Conservation (phyloP, 2,888 invertebrate species). For the Electrophaes corylata region DNA sequence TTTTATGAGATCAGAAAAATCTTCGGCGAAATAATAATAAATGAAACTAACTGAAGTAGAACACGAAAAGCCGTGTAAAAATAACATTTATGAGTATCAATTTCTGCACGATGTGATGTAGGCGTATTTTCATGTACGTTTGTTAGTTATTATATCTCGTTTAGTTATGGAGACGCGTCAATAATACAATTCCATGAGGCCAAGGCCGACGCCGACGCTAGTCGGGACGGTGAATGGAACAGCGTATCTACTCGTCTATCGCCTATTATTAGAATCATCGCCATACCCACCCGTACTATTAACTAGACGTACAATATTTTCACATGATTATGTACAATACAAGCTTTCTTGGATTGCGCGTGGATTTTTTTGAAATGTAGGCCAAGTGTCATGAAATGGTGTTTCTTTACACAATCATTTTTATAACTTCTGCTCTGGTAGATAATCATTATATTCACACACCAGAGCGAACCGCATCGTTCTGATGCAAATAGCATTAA, state of each 20-base stretch:
- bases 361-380: neutral
- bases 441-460: neutral
- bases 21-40: slow-evolving; percentile 19
- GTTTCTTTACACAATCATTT: neutral
- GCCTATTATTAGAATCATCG: slow-evolving; percentile 68
- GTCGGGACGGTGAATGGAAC: slow-evolving; percentile 67
- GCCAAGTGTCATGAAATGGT: neutral
- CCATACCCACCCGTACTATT: slow-evolving; percentile 48
- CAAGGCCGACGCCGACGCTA: slow-evolving; percentile 65
- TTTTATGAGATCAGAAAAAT: slow-evolving; percentile 7
- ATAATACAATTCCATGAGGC: slow-evolving; percentile 66
- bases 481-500: slow-evolving; percentile 1
- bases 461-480: neutral
- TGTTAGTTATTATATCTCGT: slow-evolving; percentile 41
- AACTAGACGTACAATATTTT: slow-evolving; percentile 15
- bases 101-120: slow-evolving; percentile 36
- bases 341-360: neutral
- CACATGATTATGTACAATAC: neutral
- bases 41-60: slow-evolving; percentile 25
- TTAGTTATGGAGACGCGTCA: slow-evolving; percentile 55
- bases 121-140: slow-evolving; percentile 37
- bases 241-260: slow-evolving; percentile 62
- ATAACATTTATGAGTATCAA: slow-evolving; percentile 37
- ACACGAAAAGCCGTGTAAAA: slow-evolving; percentile 31
- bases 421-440: neutral